phyloP scores from a whole-genome alignment of 2,113 vertebrate species.

The Polypterus senegalus region DNA sequence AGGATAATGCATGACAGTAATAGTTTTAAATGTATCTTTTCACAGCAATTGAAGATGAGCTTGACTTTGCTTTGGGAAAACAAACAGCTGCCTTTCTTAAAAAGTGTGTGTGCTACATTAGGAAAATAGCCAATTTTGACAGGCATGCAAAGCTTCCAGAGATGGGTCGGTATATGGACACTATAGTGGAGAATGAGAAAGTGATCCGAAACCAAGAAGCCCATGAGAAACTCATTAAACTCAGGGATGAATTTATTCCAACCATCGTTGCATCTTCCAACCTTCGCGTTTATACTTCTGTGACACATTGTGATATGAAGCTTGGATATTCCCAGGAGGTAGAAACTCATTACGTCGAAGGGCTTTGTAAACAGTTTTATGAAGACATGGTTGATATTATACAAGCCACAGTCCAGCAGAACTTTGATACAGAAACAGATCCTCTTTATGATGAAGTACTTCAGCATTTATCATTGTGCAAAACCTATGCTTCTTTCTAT shows the following conservation, averaged over 20 bases:
- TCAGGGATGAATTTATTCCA: constrained; percentile 94
- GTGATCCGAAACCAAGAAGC: constrained; percentile 80
- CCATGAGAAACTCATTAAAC: constrained; percentile 80
- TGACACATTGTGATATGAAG: constrained; percentile 98
- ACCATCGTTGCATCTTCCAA: constrained; percentile 87
- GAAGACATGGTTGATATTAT: constrained; percentile 98
- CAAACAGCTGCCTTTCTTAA: constrained; percentile 92
- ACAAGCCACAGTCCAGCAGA: constrained; percentile 92
- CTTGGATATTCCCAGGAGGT: constrained; percentile 90
- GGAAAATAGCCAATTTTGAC: constrained; percentile 95
- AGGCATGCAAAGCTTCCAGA: constrained; percentile 86
- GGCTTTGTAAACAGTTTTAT: constrained; percentile 94
- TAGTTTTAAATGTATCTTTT: constrained; percentile 21
- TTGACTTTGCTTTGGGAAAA: constrained; percentile 94
- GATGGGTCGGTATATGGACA: constrained; percentile 91
- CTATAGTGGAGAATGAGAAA: constrained; percentile 59
- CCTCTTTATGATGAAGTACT: constrained; percentile 83
- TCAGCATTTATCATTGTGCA: constrained; percentile 86
- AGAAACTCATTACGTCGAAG: constrained; percentile 93
- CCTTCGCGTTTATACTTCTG: constrained; percentile 86
- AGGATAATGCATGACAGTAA: too few relatives aligned
- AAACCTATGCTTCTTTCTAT: constrained; percentile 73
- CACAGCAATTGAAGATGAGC: constrained; percentile 88
- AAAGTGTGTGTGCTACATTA: constrained; percentile 97
- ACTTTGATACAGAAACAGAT: constrained; percentile 89